These are phyloP conservation scores for Chaetodon auriga DNA, from an alignment of 2,113 vertebrate genomes.

Conservation along the genomic window DNA sequence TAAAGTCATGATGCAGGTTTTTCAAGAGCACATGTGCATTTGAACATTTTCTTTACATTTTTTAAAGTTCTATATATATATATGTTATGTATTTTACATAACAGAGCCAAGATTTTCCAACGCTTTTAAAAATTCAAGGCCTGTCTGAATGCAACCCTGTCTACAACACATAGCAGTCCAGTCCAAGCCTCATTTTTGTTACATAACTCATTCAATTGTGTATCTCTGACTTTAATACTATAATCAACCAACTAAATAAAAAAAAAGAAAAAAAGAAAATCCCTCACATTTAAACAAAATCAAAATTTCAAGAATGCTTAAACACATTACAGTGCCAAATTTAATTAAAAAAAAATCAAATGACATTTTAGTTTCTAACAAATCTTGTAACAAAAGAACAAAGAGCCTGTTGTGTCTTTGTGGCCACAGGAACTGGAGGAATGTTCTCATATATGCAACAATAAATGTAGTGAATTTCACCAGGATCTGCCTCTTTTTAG, in stretches of 20 bases:
- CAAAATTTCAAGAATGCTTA: neutral
- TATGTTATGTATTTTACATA: neutral
- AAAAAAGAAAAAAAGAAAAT: neutral
- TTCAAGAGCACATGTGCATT: neutral
- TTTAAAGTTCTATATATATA: neutral
- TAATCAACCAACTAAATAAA: too few relatives aligned
- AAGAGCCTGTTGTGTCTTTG: neutral
- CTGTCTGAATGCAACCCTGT: neutral
- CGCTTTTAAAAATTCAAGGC: neutral
- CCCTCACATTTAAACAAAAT: neutral
- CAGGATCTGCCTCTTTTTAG: neutral
- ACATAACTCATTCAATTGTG: neutral
- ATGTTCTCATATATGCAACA: neutral
- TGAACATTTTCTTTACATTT: neutral
- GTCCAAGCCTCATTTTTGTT: neutral
- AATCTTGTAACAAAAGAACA: neutral
- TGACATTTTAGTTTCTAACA: neutral
- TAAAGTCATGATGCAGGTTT: neutral
- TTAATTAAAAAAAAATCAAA: too few relatives aligned
- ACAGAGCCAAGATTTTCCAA: neutral
- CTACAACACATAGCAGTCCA: neutral
- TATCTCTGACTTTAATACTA: neutral
- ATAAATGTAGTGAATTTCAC: neutral
- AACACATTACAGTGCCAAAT: too few relatives aligned
- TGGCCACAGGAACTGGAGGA: neutral